Conservation (phyloP, 1,140 invertebrate species). For the Diabrotica undecimpunctata region DNA sequence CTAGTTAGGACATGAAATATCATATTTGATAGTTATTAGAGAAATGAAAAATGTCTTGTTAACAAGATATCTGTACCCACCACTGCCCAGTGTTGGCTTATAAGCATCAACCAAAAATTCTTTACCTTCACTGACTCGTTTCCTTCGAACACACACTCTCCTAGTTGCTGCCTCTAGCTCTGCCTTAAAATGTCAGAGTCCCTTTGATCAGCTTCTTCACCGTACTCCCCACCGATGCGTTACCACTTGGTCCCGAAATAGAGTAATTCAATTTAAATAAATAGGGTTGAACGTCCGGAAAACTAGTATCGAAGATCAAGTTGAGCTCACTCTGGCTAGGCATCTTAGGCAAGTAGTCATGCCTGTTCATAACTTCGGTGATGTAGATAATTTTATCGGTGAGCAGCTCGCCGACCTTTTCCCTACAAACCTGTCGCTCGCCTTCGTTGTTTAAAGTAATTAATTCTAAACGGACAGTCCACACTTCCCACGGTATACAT, state of each 20-base stretch:
- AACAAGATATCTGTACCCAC: too few species aligned
- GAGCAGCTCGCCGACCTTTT: slow-evolving; percentile 86
- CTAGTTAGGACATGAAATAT: too few species aligned
- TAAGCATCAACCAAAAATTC: too few species aligned
- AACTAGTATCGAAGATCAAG: slow-evolving; percentile 90
- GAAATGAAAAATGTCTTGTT: too few species aligned
- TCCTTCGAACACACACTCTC: too few species aligned
- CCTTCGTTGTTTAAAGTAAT: slow-evolving; percentile 82
- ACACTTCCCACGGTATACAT: slow-evolving; percentile 95
- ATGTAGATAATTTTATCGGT: slow-evolving; percentile 92
- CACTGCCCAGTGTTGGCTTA: too few species aligned
- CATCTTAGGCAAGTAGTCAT: slow-evolving; percentile 94
- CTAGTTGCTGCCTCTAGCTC: neutral
- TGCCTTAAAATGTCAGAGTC: slow-evolving; percentile 68
- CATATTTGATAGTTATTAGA: too few species aligned
- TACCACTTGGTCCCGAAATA: slow-evolving; percentile 65
- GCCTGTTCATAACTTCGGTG: slow-evolving; percentile 90
- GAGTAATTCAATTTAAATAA: slow-evolving; percentile 84
- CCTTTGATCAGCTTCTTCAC: slow-evolving; percentile 88
- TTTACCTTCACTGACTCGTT: too few species aligned
- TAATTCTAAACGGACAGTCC: slow-evolving; percentile 88
- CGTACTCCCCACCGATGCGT: slow-evolving; percentile 75
- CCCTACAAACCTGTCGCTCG: slow-evolving; percentile 80
- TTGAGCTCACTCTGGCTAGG: slow-evolving; percentile 88
- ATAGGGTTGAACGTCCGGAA: slow-evolving; percentile 91